These are phyloP conservation scores for Sus cebifrons DNA, from an alignment of 2,797 vertebrate species.

Conservation along the genomic window DNA sequence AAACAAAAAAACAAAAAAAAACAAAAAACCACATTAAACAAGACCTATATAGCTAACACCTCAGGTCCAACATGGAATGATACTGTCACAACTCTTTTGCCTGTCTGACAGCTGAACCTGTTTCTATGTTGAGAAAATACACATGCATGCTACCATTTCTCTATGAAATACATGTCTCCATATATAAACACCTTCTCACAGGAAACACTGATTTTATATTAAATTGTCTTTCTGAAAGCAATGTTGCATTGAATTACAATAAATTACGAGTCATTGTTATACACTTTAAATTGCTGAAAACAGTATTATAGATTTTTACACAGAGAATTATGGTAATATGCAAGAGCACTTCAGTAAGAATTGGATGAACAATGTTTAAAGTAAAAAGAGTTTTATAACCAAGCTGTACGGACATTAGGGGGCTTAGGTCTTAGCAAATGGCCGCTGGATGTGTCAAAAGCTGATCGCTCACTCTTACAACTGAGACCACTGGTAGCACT, in stretches of 20 bases:
- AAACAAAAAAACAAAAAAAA: too few species aligned
- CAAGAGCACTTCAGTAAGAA: constrained; percentile 82
- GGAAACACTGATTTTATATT: constrained; percentile 84
- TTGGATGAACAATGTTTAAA: constrained; percentile 56
- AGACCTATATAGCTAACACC: constrained; percentile 40
- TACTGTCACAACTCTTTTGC: constrained; percentile 53
- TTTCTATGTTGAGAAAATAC: constrained; percentile 68
- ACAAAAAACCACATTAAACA: neutral
- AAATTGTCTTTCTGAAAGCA: constrained; percentile 72
- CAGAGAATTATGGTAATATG: constrained; percentile 79
- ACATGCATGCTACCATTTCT: constrained; percentile 64
- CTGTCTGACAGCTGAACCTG: constrained; percentile 64
- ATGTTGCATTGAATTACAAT: constrained; percentile 76
- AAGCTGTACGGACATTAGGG: constrained; percentile 90
- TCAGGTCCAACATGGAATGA: constrained; percentile 36
- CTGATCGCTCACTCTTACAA: constrained; percentile 88
- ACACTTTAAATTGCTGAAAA: constrained; percentile 81
- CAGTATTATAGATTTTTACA: constrained; percentile 84
- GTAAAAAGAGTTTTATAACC: constrained; percentile 89
- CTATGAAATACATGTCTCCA: constrained; percentile 69
- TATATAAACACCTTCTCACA: constrained; percentile 68
- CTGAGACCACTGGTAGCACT: constrained; percentile 85
- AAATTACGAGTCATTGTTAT: constrained; percentile 76
- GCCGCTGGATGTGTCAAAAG: constrained; percentile 84
- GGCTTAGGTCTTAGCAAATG: constrained; percentile 88